phyloP scores from a whole-genome alignment of 2,797 vertebrate species.

The Iguana delicatissima region DNA sequence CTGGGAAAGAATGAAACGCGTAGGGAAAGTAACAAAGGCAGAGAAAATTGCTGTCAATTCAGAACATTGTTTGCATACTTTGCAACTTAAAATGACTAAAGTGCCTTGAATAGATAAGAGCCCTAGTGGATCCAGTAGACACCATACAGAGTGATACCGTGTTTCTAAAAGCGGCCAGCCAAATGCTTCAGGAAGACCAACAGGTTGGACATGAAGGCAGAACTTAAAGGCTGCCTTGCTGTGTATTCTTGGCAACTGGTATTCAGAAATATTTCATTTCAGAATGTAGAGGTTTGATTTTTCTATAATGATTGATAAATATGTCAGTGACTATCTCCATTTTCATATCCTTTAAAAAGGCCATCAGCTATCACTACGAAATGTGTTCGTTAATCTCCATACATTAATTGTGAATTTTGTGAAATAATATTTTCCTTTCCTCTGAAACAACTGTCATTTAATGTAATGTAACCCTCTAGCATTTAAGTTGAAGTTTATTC shows the following conservation, averaged over 20 bases:
- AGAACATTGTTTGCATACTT: not conserved
- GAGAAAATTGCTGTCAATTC: not conserved
- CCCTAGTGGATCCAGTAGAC: not conserved
- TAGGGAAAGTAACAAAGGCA: not conserved
- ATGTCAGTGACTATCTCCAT: not conserved
- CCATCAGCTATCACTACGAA: not conserved
- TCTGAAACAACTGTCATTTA: not conserved
- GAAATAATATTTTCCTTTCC: not conserved
- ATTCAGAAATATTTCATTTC: not conserved
- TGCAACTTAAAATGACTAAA: not conserved
- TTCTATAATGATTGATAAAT: not conserved
- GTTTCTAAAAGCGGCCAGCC: not conserved
- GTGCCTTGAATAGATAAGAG: not conserved
- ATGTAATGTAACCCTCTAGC: not conserved
- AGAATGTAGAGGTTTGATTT: not conserved
- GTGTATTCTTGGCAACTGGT: not conserved
- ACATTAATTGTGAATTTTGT: not conserved
- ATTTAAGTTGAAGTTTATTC: not conserved
- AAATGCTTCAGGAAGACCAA: not conserved
- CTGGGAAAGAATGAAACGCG: constrained; percentile 22
- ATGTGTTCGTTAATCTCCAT: not conserved
- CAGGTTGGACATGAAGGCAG: not conserved
- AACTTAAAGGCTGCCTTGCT: not conserved
- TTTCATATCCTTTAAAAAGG: not conserved
- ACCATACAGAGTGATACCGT: not conserved